Percentiles rank a stretch among this genome's conserved stretches.
These are phyloP conservation scores for Panagrolaimus sp. DNA, from an alignment of 1,140 invertebrate genomes.

Conservation along the genomic window DNA sequence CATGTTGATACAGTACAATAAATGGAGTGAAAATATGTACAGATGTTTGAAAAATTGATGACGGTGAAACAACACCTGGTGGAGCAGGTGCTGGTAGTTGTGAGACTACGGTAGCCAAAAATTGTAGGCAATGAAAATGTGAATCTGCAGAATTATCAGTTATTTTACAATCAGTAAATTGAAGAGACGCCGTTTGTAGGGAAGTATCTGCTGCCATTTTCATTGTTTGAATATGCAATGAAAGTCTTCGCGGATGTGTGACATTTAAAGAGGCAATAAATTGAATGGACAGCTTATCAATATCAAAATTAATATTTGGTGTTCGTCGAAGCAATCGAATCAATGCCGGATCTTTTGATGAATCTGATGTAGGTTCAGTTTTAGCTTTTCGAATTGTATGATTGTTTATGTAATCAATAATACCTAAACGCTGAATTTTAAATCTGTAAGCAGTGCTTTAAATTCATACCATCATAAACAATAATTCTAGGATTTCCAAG, in stretches of 20 bases:
- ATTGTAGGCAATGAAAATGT: slow-evolving; percentile 5
- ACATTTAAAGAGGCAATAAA: slow-evolving; percentile 19
- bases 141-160: slow-evolving; percentile 26
- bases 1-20: slow-evolving; percentile 23
- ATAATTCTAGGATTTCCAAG: slow-evolving; percentile 27
- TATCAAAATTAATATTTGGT: slow-evolving; percentile 20
- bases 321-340: neutral
- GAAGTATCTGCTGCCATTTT: slow-evolving; percentile 15
- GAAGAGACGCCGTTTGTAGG: neutral
- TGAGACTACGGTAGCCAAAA: neutral
- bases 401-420: slow-evolving; percentile 27
- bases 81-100: neutral
- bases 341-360: neutral
- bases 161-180: slow-evolving; percentile 29
- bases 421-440: slow-evolving; percentile 13
- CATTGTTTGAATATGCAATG: slow-evolving; percentile 10
- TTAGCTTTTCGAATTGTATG: neutral
- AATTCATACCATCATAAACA: slow-evolving; percentile 28
- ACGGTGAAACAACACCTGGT: neutral
- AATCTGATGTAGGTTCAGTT: neutral
- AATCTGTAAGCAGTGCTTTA: no score
- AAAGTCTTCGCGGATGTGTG: slow-evolving; percentile 17
- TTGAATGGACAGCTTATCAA: slow-evolving; percentile 16
- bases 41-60: neutral
- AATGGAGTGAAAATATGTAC: slow-evolving; percentile 3